These are phyloP conservation scores for Gonatopus flavifemur DNA, from an alignment of 1,140 invertebrate species.

Conservation along the genomic window DNA sequence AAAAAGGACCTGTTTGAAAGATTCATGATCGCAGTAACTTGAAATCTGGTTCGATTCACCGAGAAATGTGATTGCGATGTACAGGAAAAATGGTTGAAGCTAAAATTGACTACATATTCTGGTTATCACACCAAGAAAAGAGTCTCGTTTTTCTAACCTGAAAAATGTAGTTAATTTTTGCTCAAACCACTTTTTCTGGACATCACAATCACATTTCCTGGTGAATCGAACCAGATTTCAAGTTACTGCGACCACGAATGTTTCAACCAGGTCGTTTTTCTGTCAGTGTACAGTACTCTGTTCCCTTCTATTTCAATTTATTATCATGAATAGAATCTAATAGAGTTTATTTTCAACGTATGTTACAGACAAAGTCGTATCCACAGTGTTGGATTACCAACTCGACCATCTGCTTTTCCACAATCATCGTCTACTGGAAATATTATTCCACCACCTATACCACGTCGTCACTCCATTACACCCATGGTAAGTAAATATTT, in stretches of 20 bases:
- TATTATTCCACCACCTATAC: conserved; percentile 39
- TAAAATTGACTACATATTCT: too few species aligned
- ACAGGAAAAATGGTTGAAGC: too few species aligned
- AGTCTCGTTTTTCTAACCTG: too few species aligned
- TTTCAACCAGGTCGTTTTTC: too few species aligned
- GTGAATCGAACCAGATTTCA: not conserved
- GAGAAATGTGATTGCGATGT: too few species aligned
- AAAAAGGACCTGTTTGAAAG: too few species aligned
- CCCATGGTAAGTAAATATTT: conserved; percentile 38
- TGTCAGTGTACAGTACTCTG: too few species aligned
- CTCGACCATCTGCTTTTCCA: conserved; percentile 36
- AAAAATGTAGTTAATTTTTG: too few species aligned
- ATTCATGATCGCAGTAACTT: too few species aligned
- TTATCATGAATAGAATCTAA: not conserved
- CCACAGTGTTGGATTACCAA: conserved; percentile 46
- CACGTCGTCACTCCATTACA: conserved; percentile 49
- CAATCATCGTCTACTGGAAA: conserved; percentile 34
- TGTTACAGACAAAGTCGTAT: conserved; percentile 43
- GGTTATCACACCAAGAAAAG: too few species aligned
- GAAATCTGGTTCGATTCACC: too few species aligned
- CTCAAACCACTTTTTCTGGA: not conserved
- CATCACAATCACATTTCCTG: not conserved
- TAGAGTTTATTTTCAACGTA: conserved; percentile 5
- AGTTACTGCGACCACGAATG: not conserved
- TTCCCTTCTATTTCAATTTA: not conserved